phyloP scores from a whole-genome alignment of 2,797 vertebrate species.

The Pseudopleuronectes americanus region DNA sequence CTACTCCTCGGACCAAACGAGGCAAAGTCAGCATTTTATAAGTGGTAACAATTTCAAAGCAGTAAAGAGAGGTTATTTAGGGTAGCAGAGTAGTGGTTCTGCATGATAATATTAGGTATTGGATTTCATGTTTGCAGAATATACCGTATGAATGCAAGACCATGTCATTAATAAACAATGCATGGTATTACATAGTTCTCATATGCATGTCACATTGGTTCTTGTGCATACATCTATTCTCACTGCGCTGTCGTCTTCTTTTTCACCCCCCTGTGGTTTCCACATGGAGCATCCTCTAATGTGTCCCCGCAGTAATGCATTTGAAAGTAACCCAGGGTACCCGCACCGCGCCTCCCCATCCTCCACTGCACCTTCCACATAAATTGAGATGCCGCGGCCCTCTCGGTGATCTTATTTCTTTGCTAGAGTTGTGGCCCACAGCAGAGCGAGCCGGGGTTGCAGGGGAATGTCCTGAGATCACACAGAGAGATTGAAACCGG shows the following conservation, averaged over 20 bases:
- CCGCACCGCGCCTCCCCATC: neutral
- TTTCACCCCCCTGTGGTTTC: conserved; percentile 17
- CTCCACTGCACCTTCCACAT: conserved; percentile 55
- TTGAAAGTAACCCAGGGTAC: conserved; percentile 59
- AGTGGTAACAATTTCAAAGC: neutral
- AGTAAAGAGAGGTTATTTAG: conserved; percentile 3
- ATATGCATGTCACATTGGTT: conserved; percentile 18
- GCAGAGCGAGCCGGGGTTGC: conserved; percentile 41
- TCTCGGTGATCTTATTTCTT: conserved; percentile 68
- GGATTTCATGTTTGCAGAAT: neutral
- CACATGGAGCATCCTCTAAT: conserved; percentile 60
- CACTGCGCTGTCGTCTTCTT: conserved; percentile 4
- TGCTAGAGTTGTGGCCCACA: conserved; percentile 57
- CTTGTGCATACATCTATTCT: conserved; percentile 29
- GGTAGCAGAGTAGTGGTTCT: neutral
- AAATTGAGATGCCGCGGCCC: conserved; percentile 72
- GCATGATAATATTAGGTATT: conserved; percentile 5
- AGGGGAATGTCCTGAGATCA: conserved; percentile 70
- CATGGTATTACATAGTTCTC: conserved; percentile 5
- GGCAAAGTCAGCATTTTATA: neutral
- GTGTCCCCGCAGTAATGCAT: conserved; percentile 68
- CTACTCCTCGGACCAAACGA: neutral
- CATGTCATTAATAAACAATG: conserved; percentile 17
- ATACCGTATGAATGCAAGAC: conserved; percentile 12
- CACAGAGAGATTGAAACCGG: conserved; percentile 80